Evolutionary conservation across 2,797 vertebrate species (phyloP).

Genomic region (Sandelia bainsii): DNA sequence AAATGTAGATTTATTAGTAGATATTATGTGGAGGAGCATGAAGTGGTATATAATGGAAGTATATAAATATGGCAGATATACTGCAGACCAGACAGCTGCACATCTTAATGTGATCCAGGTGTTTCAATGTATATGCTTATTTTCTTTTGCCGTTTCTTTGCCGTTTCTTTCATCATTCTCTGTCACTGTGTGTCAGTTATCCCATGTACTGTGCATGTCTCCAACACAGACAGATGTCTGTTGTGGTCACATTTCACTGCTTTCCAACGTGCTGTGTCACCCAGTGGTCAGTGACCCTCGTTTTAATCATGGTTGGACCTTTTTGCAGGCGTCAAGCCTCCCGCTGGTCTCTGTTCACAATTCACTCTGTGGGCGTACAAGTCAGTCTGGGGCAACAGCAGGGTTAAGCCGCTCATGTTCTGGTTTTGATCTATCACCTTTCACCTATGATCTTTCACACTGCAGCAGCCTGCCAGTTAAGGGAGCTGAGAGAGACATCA

Average conservation of each 20-base stretch:
- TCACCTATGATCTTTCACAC: conserved; percentile 74
- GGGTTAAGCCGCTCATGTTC: conserved; percentile 72
- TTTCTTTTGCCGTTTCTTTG: conserved; percentile 14
- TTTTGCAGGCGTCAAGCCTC: conserved; percentile 65
- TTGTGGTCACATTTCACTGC: conserved; percentile 73
- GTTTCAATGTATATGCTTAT: conserved; percentile 29
- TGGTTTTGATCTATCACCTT: conserved; percentile 78
- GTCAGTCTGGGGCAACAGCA: conserved; percentile 51
- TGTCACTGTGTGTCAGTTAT: conserved; percentile 57
- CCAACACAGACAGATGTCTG: conserved; percentile 71
- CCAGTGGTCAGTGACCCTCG: conserved; percentile 68
- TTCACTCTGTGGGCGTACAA: conserved; percentile 63
- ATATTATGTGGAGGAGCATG: too few relatives aligned
- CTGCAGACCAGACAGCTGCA: conserved; percentile 27
- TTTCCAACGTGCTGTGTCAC: conserved; percentile 61
- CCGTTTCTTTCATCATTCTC: conserved; percentile 42
- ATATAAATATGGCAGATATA: background rate
- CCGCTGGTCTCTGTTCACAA: conserved; percentile 61
- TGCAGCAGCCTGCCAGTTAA: conserved; percentile 63
- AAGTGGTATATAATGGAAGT: too few relatives aligned
- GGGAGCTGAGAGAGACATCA: conserved; percentile 73
- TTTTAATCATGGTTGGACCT: conserved; percentile 53
- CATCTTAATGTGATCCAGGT: conserved; percentile 59
- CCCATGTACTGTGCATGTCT: conserved; percentile 29
- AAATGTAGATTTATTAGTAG: too few relatives aligned